Evolutionary conservation across 1,140 invertebrate species (phyloP).

Genomic region (Aphis gossypii): DNA sequence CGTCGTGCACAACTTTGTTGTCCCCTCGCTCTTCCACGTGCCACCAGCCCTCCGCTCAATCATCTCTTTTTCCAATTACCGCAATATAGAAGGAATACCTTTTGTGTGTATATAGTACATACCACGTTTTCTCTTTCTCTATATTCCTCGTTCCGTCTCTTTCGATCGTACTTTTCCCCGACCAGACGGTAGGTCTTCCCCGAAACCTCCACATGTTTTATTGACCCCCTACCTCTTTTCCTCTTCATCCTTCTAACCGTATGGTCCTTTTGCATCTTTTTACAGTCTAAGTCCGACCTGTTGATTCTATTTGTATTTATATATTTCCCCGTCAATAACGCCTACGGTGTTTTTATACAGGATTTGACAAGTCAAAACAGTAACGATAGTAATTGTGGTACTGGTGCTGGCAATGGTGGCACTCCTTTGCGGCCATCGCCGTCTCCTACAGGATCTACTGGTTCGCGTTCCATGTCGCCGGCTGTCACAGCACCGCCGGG

Average conservation of each 20-base stretch:
- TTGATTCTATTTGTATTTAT: constrained; percentile 56
- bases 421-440: constrained; percentile 87
- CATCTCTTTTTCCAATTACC: constrained; percentile 56
- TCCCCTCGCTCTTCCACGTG: background rate
- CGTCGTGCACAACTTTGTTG: constrained; percentile 49
- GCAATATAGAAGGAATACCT: constrained; percentile 52
- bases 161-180: constrained; percentile 43
- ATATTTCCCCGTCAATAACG: background rate
- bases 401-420: constrained; percentile 72
- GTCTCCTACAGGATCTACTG: constrained; percentile 89
- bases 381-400: constrained; percentile 79
- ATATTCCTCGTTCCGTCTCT: constrained; percentile 55
- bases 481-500: constrained; percentile 81
- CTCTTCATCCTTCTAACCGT: background rate
- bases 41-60: background rate
- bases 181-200: constrained; percentile 53
- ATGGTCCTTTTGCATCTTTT: constrained; percentile 56
- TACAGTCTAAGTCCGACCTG: constrained; percentile 45
- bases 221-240: constrained; percentile 19
- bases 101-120: constrained; percentile 44
- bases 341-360: constrained; percentile 68
- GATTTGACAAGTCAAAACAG: constrained; percentile 84
- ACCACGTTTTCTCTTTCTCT: constrained; percentile 49
- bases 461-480: constrained; percentile 94
- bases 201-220: constrained; percentile 55